phyloP scores from a whole-genome alignment of 2,797 vertebrate species.

The Hydrophis major region DNA sequence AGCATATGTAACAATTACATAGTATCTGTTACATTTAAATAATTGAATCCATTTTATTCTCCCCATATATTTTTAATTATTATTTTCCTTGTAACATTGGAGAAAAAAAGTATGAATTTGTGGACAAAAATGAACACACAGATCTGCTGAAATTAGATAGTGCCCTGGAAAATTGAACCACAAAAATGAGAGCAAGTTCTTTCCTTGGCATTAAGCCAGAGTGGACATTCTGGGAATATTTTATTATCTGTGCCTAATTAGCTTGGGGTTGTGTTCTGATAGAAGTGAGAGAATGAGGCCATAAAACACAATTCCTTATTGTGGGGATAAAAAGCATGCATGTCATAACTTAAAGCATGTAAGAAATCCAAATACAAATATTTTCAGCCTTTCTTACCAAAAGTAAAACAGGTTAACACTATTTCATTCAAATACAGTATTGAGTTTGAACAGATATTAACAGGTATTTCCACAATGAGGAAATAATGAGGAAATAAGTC shows the following conservation, averaged over 20 bases:
- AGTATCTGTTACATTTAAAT: neutral
- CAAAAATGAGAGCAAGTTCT: neutral
- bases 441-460: neutral
- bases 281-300: neutral
- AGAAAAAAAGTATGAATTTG: neutral
- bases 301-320: neutral
- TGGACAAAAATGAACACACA: neutral
- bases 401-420: neutral
- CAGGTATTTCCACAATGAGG: neutral
- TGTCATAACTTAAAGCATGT: constrained; percentile 9
- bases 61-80: neutral
- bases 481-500: neutral
- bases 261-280: neutral
- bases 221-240: neutral
- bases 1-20: neutral
- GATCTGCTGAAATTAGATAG: neutral
- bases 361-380: neutral
- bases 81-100: neutral
- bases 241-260: neutral
- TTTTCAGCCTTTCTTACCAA: neutral
- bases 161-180: neutral
- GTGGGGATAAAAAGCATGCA: neutral
- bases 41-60: neutral
- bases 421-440: neutral
- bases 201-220: accelerated